phyloP scores from a whole-genome alignment of 2,888 invertebrate species.

The Hylaea fasciaria region DNA sequence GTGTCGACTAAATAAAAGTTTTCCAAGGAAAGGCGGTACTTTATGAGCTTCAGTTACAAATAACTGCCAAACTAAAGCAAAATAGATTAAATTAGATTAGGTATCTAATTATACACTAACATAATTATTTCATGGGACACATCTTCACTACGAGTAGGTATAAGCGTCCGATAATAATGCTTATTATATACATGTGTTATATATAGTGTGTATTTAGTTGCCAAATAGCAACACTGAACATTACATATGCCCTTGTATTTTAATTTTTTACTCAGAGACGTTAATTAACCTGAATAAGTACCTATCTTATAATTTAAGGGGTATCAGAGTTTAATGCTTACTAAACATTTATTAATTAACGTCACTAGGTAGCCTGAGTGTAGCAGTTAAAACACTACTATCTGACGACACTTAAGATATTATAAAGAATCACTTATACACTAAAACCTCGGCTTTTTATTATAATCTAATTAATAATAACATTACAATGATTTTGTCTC shows the following conservation, averaged over 20 bases:
- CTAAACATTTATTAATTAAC: too few relatives aligned
- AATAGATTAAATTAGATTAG: not conserved
- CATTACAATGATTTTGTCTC: not conserved
- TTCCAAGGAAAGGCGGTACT: slow-evolving; percentile 4
- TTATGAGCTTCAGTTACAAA: slow-evolving; percentile 19
- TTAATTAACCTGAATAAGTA: too few relatives aligned
- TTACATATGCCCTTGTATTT: too few relatives aligned
- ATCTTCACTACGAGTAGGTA: not conserved
- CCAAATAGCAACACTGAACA: too few relatives aligned
- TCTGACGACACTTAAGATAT: slow-evolving; percentile 1
- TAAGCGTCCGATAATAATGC: too few relatives aligned
- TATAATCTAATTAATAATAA: slow-evolving; percentile 12
- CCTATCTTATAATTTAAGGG: too few relatives aligned
- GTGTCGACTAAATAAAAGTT: slow-evolving; percentile 4
- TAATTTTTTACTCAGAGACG: too few relatives aligned
- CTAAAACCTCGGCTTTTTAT: slow-evolving; percentile 8
- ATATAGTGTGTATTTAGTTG: too few relatives aligned
- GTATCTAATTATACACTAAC: not conserved
- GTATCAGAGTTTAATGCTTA: too few relatives aligned
- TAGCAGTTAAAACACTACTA: not conserved
- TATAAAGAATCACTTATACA: slow-evolving; percentile 7
- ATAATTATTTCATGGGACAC: not conserved
- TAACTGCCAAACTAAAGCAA: slow-evolving; percentile 12
- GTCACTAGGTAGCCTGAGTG: too few relatives aligned
- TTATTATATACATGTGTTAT: too few relatives aligned